Conservation (phyloP, 2,888 invertebrate genomes). For the Hypomecis atomaria region DNA sequence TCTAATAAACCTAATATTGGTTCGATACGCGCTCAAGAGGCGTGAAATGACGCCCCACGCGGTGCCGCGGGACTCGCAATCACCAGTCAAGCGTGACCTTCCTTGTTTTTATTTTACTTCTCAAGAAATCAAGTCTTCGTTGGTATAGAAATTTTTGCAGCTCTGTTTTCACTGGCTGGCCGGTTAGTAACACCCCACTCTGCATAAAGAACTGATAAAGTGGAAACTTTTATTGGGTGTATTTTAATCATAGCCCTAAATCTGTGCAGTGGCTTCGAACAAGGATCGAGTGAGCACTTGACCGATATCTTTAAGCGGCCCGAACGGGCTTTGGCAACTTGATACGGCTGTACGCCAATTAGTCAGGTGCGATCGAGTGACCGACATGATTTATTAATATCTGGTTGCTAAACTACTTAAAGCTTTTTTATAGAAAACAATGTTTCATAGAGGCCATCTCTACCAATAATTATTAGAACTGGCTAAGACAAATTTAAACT, state of each 20-base stretch:
- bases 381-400: conserved; percentile 2
- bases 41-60: conserved; percentile 77
- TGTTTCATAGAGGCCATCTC: no score
- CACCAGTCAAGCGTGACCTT: conserved; percentile 62
- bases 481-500: no score
- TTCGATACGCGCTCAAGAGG: conserved; percentile 81
- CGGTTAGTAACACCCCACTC: conserved; percentile 50
- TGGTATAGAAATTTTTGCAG: conserved; percentile 42
- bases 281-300: conserved; percentile 29
- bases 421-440: no score
- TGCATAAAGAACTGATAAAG: conserved; percentile 58
- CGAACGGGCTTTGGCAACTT: conserved; percentile 43
- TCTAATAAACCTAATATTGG: conserved; percentile 84
- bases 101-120: conserved; percentile 55
- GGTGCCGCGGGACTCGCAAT: conserved; percentile 51
- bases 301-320: conserved; percentile 32
- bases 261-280: conserved; percentile 21
- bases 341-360: conserved; percentile 47
- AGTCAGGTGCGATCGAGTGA: conserved; percentile 38
- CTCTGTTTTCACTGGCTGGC: conserved; percentile 45
- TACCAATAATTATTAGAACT: no score
- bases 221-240: conserved; percentile 53
- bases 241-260: conserved; percentile 41
- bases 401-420: no score
- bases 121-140: conserved; percentile 32